These are phyloP conservation scores for Leptothorax acervorum DNA, from an alignment of 2,888 invertebrate genomes.

Conservation along the genomic window DNA sequence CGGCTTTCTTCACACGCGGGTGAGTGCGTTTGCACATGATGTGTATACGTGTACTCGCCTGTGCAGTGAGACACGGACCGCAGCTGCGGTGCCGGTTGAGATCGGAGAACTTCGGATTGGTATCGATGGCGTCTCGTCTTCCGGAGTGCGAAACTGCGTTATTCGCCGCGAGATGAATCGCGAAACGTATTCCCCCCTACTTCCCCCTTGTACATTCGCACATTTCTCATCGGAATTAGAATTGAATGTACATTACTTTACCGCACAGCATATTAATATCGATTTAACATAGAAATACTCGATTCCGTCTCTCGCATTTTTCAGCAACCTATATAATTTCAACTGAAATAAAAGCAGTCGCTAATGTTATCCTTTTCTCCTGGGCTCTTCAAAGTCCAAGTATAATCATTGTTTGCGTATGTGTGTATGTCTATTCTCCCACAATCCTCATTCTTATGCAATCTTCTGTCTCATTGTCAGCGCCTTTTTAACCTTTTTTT, in stretches of 20 bases:
- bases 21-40: not conserved
- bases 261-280: not conserved
- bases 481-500: not conserved
- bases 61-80: not conserved
- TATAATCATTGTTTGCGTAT: not conserved
- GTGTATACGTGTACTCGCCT: not conserved
- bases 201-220: not conserved
- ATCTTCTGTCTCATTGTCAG: slow-evolving; percentile 10
- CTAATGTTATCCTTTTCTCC: not conserved
- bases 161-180: slow-evolving; percentile 38
- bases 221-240: slow-evolving; percentile 15
- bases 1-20: not conserved
- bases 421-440: not conserved
- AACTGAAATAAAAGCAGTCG: not conserved
- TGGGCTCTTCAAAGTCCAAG: not conserved
- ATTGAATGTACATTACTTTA: not conserved
- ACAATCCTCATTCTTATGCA: not conserved
- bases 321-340: not conserved
- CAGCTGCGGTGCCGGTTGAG: slow-evolving; percentile 1
- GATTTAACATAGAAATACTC: not conserved
- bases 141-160: slow-evolving; percentile 31
- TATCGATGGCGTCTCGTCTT: slow-evolving; percentile 32
- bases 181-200: not conserved
- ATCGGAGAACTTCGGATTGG: slow-evolving; percentile 39
- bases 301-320: not conserved